A percentile compares a stretch with the other conserved stretches of the same genome.
Evolutionary conservation across 1,140 invertebrate genomes (phyloP).

Genomic region (Cydia pomonella): DNA sequence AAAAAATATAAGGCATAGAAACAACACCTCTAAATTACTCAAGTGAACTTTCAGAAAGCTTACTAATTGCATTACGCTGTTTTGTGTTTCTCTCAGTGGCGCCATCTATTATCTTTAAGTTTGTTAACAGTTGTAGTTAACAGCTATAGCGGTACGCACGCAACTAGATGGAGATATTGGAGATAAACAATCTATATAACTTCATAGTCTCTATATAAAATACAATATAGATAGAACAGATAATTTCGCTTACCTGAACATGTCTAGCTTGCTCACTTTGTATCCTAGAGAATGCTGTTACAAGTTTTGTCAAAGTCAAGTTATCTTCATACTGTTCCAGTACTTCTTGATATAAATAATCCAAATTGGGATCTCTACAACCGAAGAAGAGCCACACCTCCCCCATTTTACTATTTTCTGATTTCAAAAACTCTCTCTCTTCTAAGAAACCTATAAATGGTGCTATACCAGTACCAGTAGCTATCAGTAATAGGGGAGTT

Average conservation of each 20-base stretch:
- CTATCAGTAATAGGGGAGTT: constrained; percentile 88
- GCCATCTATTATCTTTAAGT: no score
- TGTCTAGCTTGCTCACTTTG: constrained; percentile 76
- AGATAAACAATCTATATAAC: not conserved
- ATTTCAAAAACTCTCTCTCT: constrained; percentile 75
- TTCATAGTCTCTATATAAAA: not conserved
- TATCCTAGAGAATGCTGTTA: constrained; percentile 85
- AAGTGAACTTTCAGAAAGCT: no score
- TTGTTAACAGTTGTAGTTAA: no score
- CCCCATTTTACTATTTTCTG: constrained; percentile 56
- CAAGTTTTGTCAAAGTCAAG: constrained; percentile 80
- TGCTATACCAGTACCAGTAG: constrained; percentile 91
- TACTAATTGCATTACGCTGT: not conserved
- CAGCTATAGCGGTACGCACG: no score
- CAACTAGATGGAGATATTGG: no score
- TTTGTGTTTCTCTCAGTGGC: no score
- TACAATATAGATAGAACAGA: not conserved
- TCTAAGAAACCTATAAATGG: constrained; percentile 88
- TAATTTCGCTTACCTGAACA: constrained; percentile 68
- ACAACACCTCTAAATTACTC: no score
- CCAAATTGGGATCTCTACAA: constrained; percentile 84
- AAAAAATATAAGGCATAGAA: no score
- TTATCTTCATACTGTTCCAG: constrained; percentile 79
- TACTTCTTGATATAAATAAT: constrained; percentile 84
- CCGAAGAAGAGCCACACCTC: constrained; percentile 87